A percentile compares a stretch with the other conserved stretches of the same genome.
phyloP scores from a whole-genome alignment of 2,113 vertebrate species.

The Sterna hirundo region DNA sequence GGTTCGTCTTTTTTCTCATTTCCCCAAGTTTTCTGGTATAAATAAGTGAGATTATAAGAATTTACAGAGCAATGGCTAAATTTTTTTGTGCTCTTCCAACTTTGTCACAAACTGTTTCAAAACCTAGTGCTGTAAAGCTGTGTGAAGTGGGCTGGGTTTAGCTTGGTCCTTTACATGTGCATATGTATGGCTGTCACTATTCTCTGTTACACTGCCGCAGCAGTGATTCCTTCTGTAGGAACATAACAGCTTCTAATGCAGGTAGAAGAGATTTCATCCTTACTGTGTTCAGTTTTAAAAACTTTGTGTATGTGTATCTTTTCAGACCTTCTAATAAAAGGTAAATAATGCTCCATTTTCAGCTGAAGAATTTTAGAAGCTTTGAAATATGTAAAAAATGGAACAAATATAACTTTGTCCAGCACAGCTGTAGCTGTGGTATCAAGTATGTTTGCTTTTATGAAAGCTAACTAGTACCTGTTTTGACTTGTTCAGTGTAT shows the following conservation, averaged over 20 bases:
- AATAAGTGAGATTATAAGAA: background rate
- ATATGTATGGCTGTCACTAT: accelerated
- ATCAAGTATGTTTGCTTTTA: background rate
- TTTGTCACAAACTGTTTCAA: background rate
- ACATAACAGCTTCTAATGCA: background rate
- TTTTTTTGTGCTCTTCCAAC: background rate
- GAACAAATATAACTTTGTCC: background rate
- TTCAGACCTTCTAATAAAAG: background rate
- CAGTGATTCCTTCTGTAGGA: background rate
- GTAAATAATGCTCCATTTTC: background rate
- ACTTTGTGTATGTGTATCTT: background rate
- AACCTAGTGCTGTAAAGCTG: background rate
- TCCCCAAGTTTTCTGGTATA: background rate
- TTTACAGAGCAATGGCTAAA: background rate
- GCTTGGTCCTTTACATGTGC: accelerated
- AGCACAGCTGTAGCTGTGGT: background rate
- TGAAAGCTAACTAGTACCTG: background rate
- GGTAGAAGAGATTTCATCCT: background rate
- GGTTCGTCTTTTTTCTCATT: background rate
- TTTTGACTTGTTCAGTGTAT: background rate
- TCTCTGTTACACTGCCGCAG: background rate
- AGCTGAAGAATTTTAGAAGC: background rate
- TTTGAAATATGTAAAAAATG: background rate
- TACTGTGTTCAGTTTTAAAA: background rate
- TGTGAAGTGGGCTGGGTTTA: background rate